Base-by-base conservation (phyloP, 2,797 vertebrate species). In the Manis crassicaudata region DNA sequence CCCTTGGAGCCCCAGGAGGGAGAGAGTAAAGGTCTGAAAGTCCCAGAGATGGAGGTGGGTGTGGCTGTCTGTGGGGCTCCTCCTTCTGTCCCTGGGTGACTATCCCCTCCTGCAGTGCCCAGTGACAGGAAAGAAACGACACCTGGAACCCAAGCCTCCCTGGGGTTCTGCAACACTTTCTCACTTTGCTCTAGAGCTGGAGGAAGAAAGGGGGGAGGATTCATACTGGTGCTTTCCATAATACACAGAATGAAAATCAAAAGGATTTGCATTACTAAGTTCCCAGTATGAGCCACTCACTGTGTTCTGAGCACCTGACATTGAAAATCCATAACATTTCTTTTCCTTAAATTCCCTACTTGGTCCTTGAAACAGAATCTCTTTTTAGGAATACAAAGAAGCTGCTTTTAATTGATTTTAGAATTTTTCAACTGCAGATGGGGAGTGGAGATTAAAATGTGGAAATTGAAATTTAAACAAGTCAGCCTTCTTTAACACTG, bases 351-450 rank as follows among this genome's bases (percentile, higher is more conserved):
- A 40, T 87, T 32, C 50, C 50, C 62, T 65, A 1, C 3, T 40
- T 88, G 65, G 23, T 83, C 20, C 81, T 35, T 81, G 82, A 35
- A 37, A 8, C n/a, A 65, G 17, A 86, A 56, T 70, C 76, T 77
- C 18, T 43, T 43, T 92, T 97, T 50, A 81, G 13, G 50, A 58
- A 89, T 13, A 6, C n/a, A 23, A 85, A 76, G 76, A 50, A n/a
- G 70, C 82, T 77, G 52, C 11, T 70, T 70, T 80, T 73, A 96
- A 92, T 94, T 7, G 56, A 90, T 32, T 75, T 75, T 81, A 90
- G 62, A 90, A 32, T 21, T 96, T 62, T 84, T 96, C 72, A 52
- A 37, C 81, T 76, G 56, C 76, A 92, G 76, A 7, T 4, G 54
- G 52, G 43, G 56, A 63, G 43, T 77, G 63, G 87, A n/a, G 76